Evolutionary conservation across 2,888 invertebrate genomes (phyloP).

Genomic region (Tenthredo amoena): DNA sequence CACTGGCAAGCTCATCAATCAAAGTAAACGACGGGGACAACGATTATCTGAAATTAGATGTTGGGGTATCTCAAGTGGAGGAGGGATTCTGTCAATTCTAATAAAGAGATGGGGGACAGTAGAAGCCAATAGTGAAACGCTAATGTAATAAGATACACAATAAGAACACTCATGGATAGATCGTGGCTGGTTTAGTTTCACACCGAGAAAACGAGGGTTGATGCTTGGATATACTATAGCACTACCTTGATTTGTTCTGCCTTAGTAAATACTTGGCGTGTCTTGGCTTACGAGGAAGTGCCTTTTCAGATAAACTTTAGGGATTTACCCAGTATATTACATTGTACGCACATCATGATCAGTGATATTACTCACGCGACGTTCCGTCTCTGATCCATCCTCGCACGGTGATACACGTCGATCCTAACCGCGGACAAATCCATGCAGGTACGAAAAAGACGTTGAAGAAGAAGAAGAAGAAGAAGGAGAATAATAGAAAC

Average conservation of each 20-base stretch:
- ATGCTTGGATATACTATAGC: background rate
- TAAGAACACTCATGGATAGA: background rate
- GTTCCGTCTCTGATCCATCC: conserved; percentile 20
- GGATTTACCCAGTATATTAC: background rate
- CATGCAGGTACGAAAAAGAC: conserved; percentile 31
- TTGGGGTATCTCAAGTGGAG: background rate
- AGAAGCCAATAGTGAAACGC: background rate
- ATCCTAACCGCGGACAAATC: conserved; percentile 38
- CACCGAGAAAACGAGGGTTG: background rate
- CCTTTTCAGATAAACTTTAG: background rate
- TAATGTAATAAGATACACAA: conserved; percentile 5
- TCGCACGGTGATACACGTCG: conserved; percentile 37
- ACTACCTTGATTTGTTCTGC: background rate
- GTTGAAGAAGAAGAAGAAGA: conserved; percentile 24
- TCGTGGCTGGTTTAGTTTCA: conserved; percentile 2
- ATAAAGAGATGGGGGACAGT: background rate
- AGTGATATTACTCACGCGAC: conserved; percentile 21
- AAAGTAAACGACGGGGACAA: background rate
- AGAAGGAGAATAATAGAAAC: conserved; percentile 28
- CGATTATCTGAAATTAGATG: background rate
- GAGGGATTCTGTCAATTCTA: conserved; percentile 2
- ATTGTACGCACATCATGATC: conserved; percentile 23
- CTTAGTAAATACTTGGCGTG: background rate
- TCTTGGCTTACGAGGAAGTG: conserved; percentile 22
- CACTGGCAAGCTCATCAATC: background rate